Conservation (phyloP, 2,797 vertebrate species). For the Xyrichtys novacula region DNA sequence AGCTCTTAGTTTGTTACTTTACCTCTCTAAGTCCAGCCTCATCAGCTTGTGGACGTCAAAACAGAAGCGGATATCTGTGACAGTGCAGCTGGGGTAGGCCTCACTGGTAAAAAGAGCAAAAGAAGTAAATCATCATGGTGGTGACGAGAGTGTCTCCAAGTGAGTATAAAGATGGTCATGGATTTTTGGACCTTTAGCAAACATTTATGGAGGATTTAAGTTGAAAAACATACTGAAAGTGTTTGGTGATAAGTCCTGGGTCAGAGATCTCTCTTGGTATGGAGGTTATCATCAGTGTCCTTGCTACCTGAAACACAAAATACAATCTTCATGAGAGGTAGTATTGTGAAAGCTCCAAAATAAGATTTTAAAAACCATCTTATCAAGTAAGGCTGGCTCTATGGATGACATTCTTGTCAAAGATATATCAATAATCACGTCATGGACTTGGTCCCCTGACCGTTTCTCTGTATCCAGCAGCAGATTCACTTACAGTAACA, state of each 20-base stretch:
- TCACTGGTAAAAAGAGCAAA: slow-evolving; percentile 82
- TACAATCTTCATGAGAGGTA: background rate
- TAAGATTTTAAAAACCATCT: too few relatives aligned
- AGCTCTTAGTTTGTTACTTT: slow-evolving; percentile 7
- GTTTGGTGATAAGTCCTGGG: slow-evolving; percentile 93
- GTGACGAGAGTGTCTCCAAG: background rate
- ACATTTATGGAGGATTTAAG: slow-evolving; percentile 19
- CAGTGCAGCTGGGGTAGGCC: slow-evolving; percentile 95
- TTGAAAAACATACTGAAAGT: slow-evolving; percentile 90
- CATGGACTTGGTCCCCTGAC: too few relatives aligned
- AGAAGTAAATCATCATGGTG: slow-evolving; percentile 5
- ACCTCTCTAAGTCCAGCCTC: slow-evolving; percentile 94
- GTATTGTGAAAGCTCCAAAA: background rate
- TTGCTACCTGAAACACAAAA: slow-evolving; percentile 85
- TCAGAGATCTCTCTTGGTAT: slow-evolving; percentile 95
- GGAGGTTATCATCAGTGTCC: slow-evolving; percentile 94
- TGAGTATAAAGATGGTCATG: background rate
- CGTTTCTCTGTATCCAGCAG: too few relatives aligned
- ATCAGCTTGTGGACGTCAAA: slow-evolving; percentile 93
- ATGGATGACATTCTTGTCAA: too few relatives aligned
- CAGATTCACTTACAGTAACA: too few relatives aligned
- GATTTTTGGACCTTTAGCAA: background rate
- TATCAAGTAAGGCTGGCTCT: too few relatives aligned
- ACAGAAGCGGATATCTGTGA: slow-evolving; percentile 95
- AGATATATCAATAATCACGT: too few relatives aligned